Conservation (phyloP, 37 sponge, comb jelly and placozoan genomes). For the Ianthella basta region DNA sequence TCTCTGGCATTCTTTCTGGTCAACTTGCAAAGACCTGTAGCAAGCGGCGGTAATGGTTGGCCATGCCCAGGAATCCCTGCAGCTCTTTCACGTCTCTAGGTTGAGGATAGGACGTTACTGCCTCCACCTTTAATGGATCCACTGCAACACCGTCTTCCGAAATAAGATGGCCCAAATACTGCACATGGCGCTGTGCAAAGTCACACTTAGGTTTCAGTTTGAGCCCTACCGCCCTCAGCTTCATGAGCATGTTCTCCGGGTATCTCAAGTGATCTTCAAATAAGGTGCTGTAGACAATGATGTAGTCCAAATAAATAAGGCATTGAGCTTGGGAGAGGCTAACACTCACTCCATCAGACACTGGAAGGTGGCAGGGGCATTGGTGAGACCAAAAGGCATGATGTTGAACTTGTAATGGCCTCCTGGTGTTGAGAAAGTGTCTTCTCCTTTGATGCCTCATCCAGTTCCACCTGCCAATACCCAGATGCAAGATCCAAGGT, state of each 20-base stretch:
- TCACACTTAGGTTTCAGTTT: slow-evolving; percentile 23
- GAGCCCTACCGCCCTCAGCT: slow-evolving; percentile 20
- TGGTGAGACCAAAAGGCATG: too few relatives aligned
- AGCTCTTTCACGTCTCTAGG: slow-evolving; percentile 40
- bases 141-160: slow-evolving; percentile 23
- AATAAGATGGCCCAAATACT: slow-evolving; percentile 40
- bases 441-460: too few relatives aligned
- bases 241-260: neutral
- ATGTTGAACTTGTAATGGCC: too few relatives aligned
- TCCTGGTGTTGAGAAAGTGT: too few relatives aligned
- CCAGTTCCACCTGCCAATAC: too few relatives aligned
- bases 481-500: too few relatives aligned
- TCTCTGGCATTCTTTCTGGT: neutral
- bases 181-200: slow-evolving; percentile 6
- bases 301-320: too few relatives aligned
- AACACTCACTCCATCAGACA: too few relatives aligned
- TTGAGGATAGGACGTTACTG: slow-evolving; percentile 17
- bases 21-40: neutral
- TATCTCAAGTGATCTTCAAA: slow-evolving; percentile 35
- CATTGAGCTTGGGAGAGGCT: too few relatives aligned
- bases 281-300: too few relatives aligned
- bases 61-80: slow-evolving; percentile 1
- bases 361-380: too few relatives aligned
- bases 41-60: neutral
- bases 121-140: slow-evolving; percentile 29